phyloP scores from a whole-genome alignment of 1,140 invertebrate genomes.

The Ganaspis sp. region DNA sequence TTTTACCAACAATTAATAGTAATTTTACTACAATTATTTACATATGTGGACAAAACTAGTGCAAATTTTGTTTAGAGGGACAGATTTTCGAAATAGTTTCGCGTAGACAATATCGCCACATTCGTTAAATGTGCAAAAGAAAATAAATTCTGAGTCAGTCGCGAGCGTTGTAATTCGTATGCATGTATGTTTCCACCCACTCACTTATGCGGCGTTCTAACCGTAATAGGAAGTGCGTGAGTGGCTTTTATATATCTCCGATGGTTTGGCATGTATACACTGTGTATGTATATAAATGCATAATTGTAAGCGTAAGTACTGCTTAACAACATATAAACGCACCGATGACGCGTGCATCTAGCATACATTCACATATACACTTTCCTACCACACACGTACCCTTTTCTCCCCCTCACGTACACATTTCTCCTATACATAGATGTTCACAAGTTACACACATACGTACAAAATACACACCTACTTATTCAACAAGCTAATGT shows the following conservation, averaged over 20 bases:
- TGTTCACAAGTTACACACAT: not conserved
- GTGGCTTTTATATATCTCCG: conserved; percentile 55
- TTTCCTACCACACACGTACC: not conserved
- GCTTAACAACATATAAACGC: conserved; percentile 23
- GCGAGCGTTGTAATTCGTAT: conserved; percentile 42
- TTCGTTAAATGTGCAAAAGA: conserved; percentile 4
- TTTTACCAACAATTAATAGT: too few relatives aligned
- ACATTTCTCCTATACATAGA: not conserved
- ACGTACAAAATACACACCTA: not conserved
- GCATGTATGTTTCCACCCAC: conserved; percentile 49
- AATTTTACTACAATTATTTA: too few relatives aligned
- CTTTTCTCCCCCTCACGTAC: not conserved
- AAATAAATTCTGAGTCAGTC: conserved; percentile 54
- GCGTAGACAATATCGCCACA: conserved; percentile 10
- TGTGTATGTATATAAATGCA: conserved; percentile 32
- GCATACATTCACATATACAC: not conserved
- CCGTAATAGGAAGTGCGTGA: conserved; percentile 65
- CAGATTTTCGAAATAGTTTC: not conserved
- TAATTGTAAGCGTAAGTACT: conserved; percentile 16
- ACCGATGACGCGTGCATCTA: conserved; percentile 15
- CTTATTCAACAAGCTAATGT: not conserved
- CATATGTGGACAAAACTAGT: not conserved
- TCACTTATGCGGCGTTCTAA: conserved; percentile 53
- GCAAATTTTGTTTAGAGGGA: not conserved
- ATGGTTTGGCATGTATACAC: conserved; percentile 47